Conservation (phyloP, 2,888 invertebrate genomes). For the Drosophila anomalata region DNA sequence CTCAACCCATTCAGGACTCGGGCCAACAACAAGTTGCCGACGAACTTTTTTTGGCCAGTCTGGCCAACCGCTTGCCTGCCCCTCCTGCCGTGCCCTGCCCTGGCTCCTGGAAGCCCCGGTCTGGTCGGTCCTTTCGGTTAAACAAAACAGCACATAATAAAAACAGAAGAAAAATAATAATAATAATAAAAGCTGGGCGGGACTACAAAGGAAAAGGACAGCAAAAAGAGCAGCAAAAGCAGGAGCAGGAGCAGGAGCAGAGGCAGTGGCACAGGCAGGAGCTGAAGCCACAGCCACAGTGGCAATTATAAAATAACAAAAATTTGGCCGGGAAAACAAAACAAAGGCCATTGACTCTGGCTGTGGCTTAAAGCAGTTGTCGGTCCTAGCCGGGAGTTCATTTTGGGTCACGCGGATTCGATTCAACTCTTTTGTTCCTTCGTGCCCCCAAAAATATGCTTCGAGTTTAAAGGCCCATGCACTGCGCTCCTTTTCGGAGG, state of each 20-base stretch:
- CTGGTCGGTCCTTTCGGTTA: constrained; percentile 47
- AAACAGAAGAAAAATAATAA: constrained; percentile 6
- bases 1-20: constrained; percentile 3
- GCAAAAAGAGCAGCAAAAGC: constrained; percentile 54
- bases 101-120: constrained; percentile 29
- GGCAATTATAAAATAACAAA: constrained; percentile 77
- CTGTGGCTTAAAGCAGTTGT: constrained; percentile 15
- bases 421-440: constrained; percentile 6
- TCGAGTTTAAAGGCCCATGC: neutral
- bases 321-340: constrained; percentile 49
- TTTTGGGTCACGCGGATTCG: constrained; percentile 38
- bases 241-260: constrained; percentile 35
- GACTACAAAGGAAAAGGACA: constrained; percentile 54
- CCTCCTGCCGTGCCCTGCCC: neutral
- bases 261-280: constrained; percentile 21
- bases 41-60: constrained; percentile 9
- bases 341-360: constrained; percentile 40
- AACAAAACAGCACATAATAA: constrained; percentile 51
- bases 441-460: neutral
- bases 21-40: constrained; percentile 22
- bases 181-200: constrained; percentile 32
- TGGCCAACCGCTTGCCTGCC: constrained; percentile 12
- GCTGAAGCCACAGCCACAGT: constrained; percentile 47
- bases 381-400: constrained; percentile 18
- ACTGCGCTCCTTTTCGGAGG: neutral